Percentiles rank a stretch among this genome's conserved stretches.
These are phyloP conservation scores for Iphiclides podalirius DNA, from an alignment of 2,888 invertebrate species.

Conservation along the genomic window DNA sequence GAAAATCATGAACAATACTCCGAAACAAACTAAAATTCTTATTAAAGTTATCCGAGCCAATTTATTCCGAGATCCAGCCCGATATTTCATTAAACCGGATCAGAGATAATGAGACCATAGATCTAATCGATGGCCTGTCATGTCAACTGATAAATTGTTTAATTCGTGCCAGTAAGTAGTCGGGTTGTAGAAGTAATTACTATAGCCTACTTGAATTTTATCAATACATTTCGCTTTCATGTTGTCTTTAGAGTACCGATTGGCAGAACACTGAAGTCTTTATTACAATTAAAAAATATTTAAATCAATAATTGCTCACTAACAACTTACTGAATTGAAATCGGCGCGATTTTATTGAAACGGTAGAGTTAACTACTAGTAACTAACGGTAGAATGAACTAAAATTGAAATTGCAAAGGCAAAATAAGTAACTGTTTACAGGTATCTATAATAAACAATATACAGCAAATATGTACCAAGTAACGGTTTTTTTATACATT, in stretches of 20 bases:
- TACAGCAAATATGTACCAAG: too few relatives aligned
- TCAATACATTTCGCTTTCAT: constrained; percentile 2
- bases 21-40: constrained; percentile 10
- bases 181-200: constrained; percentile 4
- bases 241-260: neutral
- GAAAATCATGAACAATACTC: constrained; percentile 10
- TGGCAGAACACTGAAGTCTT: neutral
- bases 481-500: too few relatives aligned
- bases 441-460: too few relatives aligned
- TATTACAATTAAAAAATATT: neutral
- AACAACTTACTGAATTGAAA: too few relatives aligned
- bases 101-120: constrained; percentile 29
- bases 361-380: too few relatives aligned
- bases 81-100: constrained; percentile 26
- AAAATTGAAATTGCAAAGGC: too few relatives aligned
- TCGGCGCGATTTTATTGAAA: too few relatives aligned
- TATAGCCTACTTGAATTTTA: constrained; percentile 16
- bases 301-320: too few relatives aligned
- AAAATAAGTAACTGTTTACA: too few relatives aligned
- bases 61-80: constrained; percentile 6
- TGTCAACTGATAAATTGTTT: constrained; percentile 30
- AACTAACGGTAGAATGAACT: too few relatives aligned
- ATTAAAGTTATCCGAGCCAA: constrained; percentile 6
- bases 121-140: constrained; percentile 33
- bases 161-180: constrained; percentile 15